Evolutionary conservation across 2,797 vertebrate genomes (phyloP), one percentile per base, ranked within the genome.

Genomic region (Eulemur mongoz): DNA sequence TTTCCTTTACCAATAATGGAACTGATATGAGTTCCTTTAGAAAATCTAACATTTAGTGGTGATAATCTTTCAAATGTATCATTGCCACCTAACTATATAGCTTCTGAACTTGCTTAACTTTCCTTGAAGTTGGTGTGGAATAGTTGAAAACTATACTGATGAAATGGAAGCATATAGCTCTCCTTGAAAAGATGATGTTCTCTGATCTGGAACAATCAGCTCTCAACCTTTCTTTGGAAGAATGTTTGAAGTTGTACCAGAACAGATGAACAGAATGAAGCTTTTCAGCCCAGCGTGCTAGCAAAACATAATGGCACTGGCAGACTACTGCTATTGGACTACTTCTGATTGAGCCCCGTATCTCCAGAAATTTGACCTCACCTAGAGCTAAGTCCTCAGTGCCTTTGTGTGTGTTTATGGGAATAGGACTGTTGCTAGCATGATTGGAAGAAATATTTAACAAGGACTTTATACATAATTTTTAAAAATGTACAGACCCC

Each of bases 171-270:
- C 78, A 81, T n/a, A 78, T 59, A 79, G 73, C 97, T 97, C 89
- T 57, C 78, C 89, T 70, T 57, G 48, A 67, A 86, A 73, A 18
- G 85, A 9, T 93, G 65, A 87, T 82, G 38, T 54, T 59, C 85
- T 97, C 97, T 97, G 88, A 95, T 94, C 38, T 88, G 94, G 59
- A 86, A 97, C 97, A 94, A 97, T 70, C 48, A 70, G 72, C 80
- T 94, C 92, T 78, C 54, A 76, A 88, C 67, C 52, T 87, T 65
- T 61, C 65, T 85, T 72, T n/a, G 35, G 83, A 78, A 93, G 85
- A 67, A 82, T 76, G 87, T 78, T 92, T 78, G 45, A 67, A 81
- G 3, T 72, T 91, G 8, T 20, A 23, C 73, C 6, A 6, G 14
- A 78, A 35, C 65, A 86, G 75, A 69, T 54, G 76, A 93, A n/a